Evolutionary conservation across 2,797 vertebrate species (phyloP).

Genomic region (Crenichthys baileyi): DNA sequence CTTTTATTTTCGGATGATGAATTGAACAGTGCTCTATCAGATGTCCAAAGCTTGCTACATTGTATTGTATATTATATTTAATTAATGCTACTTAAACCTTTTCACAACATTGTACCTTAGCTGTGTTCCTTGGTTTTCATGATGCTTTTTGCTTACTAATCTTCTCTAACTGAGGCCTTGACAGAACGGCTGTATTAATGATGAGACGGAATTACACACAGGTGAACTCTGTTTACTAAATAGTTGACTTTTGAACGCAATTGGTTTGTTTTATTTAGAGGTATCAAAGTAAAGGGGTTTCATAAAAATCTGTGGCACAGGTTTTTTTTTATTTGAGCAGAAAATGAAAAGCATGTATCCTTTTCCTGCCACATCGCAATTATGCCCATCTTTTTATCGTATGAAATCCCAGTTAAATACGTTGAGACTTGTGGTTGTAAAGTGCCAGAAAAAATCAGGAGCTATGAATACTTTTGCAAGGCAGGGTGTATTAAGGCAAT

Average conservation of each 20-base stretch:
- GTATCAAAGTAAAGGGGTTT: too few relatives aligned
- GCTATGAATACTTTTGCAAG: background rate
- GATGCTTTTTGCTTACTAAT: background rate
- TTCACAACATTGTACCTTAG: too few relatives aligned
- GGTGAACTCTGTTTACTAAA: background rate
- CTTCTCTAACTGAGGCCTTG: background rate
- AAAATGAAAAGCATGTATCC: too few relatives aligned
- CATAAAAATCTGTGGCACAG: too few relatives aligned
- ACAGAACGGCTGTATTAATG: background rate
- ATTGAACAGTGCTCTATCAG: background rate
- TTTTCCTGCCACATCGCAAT: too few relatives aligned
- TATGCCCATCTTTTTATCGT: background rate
- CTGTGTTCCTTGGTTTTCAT: too few relatives aligned
- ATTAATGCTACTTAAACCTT: too few relatives aligned
- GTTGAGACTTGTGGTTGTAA: background rate
- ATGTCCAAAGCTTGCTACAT: background rate
- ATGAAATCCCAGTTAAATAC: background rate
- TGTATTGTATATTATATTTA: too few relatives aligned
- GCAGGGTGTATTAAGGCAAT: slow-evolving; percentile 4
- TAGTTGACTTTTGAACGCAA: too few relatives aligned
- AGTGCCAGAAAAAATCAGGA: background rate
- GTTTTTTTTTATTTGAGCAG: too few relatives aligned
- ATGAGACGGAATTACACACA: background rate
- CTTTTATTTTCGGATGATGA: too few relatives aligned
- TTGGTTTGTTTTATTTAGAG: too few relatives aligned